phyloP scores from a whole-genome alignment of 2,888 invertebrate genomes.

The Hipparchia semele region DNA sequence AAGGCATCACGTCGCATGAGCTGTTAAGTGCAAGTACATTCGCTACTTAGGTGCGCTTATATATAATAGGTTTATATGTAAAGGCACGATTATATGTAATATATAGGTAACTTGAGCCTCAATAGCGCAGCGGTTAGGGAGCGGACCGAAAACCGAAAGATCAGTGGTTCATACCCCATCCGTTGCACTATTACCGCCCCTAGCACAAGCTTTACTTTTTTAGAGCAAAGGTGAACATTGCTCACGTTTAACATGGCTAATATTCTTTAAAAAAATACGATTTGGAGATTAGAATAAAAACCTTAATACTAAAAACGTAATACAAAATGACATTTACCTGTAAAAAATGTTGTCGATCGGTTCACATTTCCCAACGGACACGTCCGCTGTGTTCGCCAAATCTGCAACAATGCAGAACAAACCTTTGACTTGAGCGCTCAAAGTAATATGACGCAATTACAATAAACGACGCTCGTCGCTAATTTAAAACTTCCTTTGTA shows the following conservation, averaged over 20 bases:
- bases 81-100: background rate
- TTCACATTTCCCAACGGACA: background rate
- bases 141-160: no score
- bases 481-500: background rate
- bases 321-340: constrained; percentile 35
- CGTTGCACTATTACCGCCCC: no score
- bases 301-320: background rate
- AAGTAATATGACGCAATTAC: background rate
- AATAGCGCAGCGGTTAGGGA: no score
- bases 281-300: background rate
- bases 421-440: constrained; percentile 45
- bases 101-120: no score
- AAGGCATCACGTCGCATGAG: constrained; percentile 14
- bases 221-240: no score
- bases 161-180: no score
- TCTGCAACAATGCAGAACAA: constrained; percentile 53
- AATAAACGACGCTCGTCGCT: background rate
- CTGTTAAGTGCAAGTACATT: background rate
- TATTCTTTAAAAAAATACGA: background rate
- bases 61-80: background rate
- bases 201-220: no score
- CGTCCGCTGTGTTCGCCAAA: background rate
- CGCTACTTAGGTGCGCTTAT: constrained; percentile 4
- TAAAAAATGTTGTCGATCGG: constrained; percentile 1
- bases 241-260: no score